These are phyloP conservation scores for Carcharodon carcharias DNA, from an alignment of 2,797 vertebrate species.

Conservation along the genomic window DNA sequence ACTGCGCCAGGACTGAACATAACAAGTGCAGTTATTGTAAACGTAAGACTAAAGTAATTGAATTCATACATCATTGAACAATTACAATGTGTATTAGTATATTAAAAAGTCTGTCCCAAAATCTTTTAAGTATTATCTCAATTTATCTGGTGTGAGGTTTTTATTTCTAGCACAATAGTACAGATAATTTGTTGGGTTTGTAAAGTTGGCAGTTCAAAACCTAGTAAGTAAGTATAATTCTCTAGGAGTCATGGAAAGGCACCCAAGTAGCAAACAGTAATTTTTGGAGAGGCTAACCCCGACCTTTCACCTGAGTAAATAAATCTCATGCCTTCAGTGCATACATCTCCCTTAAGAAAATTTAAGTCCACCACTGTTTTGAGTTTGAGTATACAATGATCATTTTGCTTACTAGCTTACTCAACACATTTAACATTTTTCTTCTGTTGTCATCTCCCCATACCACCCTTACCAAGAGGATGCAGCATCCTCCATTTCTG, in stretches of 20 bases:
- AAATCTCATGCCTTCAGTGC: neutral
- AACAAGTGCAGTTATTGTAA: neutral
- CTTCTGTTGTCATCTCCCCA: neutral
- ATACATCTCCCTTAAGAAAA: neutral
- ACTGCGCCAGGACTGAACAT: neutral
- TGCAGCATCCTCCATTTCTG: neutral
- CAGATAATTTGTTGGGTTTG: neutral
- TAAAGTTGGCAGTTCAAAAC: neutral
- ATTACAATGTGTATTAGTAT: neutral
- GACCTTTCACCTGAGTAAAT: neutral
- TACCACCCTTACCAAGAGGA: no score
- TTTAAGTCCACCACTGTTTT: neutral
- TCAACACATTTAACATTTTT: neutral
- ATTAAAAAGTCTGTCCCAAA: neutral
- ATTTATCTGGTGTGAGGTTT: neutral
- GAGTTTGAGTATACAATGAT: neutral
- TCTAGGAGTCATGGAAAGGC: neutral
- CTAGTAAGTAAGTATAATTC: neutral
- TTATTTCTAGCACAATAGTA: neutral
- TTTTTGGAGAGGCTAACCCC: neutral
- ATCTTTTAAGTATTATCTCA: neutral
- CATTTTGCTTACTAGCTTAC: neutral
- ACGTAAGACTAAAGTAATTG: neutral
- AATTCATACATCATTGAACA: neutral
- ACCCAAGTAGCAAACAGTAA: no score